Evolutionary conservation across 2,113 vertebrate genomes (phyloP).

Genomic region (Corythaeola cristata): DNA sequence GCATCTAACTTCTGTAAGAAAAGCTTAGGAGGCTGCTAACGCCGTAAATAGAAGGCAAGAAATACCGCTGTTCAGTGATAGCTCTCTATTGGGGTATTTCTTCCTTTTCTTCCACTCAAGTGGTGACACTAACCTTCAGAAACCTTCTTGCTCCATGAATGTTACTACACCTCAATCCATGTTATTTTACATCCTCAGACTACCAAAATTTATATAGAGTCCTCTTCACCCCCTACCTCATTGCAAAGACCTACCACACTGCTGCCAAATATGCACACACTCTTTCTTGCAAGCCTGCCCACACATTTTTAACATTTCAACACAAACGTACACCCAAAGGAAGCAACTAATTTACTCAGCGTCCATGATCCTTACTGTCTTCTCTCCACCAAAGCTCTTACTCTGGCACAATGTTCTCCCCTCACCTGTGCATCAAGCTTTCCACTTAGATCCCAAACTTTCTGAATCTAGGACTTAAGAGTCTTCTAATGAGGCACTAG

Average conservation of each 20-base stretch:
- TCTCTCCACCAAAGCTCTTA: not conserved
- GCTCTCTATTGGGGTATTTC: not conserved
- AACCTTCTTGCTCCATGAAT: not conserved
- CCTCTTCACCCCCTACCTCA: not conserved
- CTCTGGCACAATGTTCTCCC: not conserved
- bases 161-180: not conserved
- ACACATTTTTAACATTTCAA: not conserved
- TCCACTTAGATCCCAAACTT: not conserved
- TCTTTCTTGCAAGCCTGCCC: not conserved
- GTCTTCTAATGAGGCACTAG: not conserved
- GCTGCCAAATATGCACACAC: rapidly evolving
- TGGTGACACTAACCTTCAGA: not conserved
- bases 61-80: not conserved
- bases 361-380: not conserved
- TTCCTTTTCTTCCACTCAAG: not conserved
- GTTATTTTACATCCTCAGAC: not conserved
- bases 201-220: not conserved
- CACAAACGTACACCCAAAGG: not conserved
- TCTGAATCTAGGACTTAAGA: not conserved
- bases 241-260: not conserved
- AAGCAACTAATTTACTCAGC: not conserved
- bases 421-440: not conserved
- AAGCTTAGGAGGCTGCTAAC: not conserved
- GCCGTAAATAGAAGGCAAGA: not conserved
- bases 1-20: not conserved